Conservation (phyloP, 2,113 vertebrate genomes). For the Coracopsis vasa region DNA sequence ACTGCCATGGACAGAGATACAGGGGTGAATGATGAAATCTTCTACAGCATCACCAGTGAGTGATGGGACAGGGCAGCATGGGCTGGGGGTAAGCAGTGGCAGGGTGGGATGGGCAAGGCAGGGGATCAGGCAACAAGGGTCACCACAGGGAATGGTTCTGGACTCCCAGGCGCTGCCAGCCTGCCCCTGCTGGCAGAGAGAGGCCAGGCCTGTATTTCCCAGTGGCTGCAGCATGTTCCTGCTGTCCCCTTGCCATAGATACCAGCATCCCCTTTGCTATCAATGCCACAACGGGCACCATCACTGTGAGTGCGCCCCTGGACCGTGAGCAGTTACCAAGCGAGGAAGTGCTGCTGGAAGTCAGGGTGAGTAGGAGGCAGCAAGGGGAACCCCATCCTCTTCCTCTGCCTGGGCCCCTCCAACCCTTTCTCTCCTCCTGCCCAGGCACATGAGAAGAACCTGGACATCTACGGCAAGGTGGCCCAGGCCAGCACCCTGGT, state of each 20-base stretch:
- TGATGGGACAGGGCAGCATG: neutral
- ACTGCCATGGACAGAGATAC: slow-evolving; percentile 24
- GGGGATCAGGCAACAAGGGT: neutral
- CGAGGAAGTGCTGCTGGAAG: slow-evolving; percentile 71
- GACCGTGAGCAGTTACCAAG: slow-evolving; percentile 82
- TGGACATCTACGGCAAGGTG: slow-evolving; percentile 14
- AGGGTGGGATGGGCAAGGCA: neutral
- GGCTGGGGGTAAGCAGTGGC: neutral
- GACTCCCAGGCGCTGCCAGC: neutral
- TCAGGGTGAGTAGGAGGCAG: slow-evolving; percentile 76
- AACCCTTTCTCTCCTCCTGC: neutral
- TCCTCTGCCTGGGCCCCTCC: neutral
- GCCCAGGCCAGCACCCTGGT: slow-evolving; percentile 67
- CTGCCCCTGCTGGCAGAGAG: neutral
- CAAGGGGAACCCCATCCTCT: neutral
- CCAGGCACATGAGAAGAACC: slow-evolving; percentile 69
- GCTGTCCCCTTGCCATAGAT: slow-evolving; percentile 41
- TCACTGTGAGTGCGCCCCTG: slow-evolving; percentile 69
- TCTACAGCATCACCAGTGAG: slow-evolving; percentile 46
- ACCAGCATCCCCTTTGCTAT: slow-evolving; percentile 76
- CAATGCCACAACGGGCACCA: slow-evolving; percentile 32
- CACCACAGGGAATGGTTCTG: neutral
- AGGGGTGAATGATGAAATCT: slow-evolving; percentile 36
- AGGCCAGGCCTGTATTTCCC: neutral
- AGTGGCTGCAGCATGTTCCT: neutral